These are phyloP conservation scores for Xenentodon cancila DNA, from an alignment of 2,797 vertebrate species.

Conservation along the genomic window DNA sequence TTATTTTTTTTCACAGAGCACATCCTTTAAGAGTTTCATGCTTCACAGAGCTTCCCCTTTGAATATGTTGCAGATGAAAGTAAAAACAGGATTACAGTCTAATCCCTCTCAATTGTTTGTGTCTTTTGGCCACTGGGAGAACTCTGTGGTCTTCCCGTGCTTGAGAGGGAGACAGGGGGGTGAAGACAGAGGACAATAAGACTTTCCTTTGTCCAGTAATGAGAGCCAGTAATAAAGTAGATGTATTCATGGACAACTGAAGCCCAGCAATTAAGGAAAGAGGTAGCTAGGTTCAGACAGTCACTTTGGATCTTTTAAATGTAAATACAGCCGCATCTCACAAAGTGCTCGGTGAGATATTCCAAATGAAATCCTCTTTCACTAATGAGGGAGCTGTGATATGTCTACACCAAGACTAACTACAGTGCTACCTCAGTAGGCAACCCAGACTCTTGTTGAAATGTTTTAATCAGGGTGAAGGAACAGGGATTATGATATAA, in stretches of 20 bases:
- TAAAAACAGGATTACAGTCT: conserved; percentile 82
- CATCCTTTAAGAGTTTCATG: conserved; percentile 70
- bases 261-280: conserved; percentile 84
- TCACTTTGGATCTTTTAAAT: conserved; percentile 86
- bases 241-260: conserved; percentile 83
- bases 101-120: conserved; percentile 84
- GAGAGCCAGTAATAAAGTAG: conserved; percentile 80
- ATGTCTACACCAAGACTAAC: conserved; percentile 68
- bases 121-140: conserved; percentile 76
- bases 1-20: conserved; percentile 67
- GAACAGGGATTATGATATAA: conserved; percentile 81
- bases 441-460: conserved; percentile 72
- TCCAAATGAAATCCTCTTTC: conserved; percentile 82
- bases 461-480: conserved; percentile 81
- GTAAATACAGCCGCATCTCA: conserved; percentile 83
- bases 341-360: conserved; percentile 78
- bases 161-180: conserved; percentile 47
- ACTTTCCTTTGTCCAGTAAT: conserved; percentile 76
- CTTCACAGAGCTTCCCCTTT: conserved; percentile 68
- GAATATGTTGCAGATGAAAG: conserved; percentile 81
- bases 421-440: conserved; percentile 61
- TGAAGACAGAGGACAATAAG: conserved; percentile 43
- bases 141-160: conserved; percentile 69
- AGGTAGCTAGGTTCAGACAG: conserved; percentile 78
- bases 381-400: conserved; percentile 85